Evolutionary conservation across 1,140 invertebrate genomes (phyloP).

Genomic region (Trialeurodes vaporariorum): DNA sequence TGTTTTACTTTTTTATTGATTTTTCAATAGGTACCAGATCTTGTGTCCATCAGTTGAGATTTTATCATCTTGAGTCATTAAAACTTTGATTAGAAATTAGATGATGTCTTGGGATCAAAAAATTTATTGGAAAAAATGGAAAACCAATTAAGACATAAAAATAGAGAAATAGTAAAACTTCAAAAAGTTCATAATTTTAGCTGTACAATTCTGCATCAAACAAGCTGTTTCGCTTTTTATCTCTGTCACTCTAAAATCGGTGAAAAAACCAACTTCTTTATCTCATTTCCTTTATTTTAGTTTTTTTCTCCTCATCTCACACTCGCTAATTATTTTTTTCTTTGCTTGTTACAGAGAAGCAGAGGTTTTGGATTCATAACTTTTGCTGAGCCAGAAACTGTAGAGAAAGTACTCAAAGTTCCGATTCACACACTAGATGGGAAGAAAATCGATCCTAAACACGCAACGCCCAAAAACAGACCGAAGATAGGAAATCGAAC

Average conservation of each 20-base stretch:
- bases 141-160: too few relatives aligned
- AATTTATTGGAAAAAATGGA: too few relatives aligned
- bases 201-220: background rate
- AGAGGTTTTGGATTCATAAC: conserved; percentile 89
- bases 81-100: too few relatives aligned
- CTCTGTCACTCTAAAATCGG: background rate
- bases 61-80: too few relatives aligned
- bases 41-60: too few relatives aligned
- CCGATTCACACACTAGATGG: conserved; percentile 86
- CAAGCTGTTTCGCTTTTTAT: background rate
- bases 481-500: conserved; percentile 73
- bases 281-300: too few relatives aligned
- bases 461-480: conserved; percentile 82
- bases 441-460: conserved; percentile 89
- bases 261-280: background rate
- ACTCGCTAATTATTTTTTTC: background rate
- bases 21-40: too few relatives aligned
- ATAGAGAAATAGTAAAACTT: background rate
- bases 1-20: too few relatives aligned
- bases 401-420: conserved; percentile 78
- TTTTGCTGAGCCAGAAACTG: conserved; percentile 75
- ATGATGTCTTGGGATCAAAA: too few relatives aligned
- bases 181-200: background rate
- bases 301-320: too few relatives aligned
- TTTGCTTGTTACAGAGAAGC: conserved; percentile 58